phyloP scores from a whole-genome alignment of 2,797 vertebrate species.

The Balearica regulorum region DNA sequence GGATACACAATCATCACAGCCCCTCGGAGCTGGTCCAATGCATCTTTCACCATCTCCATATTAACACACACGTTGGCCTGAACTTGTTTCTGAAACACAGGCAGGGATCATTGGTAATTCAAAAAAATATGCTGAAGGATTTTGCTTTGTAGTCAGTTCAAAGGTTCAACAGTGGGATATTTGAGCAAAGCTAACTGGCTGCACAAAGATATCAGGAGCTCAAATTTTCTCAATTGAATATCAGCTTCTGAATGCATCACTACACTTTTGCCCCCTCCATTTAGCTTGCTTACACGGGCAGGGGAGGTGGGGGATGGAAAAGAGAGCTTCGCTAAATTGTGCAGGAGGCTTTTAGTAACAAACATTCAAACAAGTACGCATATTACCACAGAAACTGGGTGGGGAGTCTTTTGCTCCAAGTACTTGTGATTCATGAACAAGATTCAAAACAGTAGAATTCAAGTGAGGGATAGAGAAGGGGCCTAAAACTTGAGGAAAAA shows the following conservation, averaged over 20 bases:
- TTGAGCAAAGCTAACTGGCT: not conserved
- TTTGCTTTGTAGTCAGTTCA: not conserved
- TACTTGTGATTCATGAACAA: not conserved
- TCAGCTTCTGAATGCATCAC: not conserved
- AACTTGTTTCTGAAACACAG: slow-evolving; percentile 86
- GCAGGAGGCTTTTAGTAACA: not conserved
- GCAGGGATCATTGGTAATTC: not conserved
- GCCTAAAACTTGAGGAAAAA: not conserved
- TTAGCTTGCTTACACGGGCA: not conserved
- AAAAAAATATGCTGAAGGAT: not conserved
- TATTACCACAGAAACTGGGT: not conserved
- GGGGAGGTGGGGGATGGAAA: no score
- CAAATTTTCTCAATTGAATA: not conserved
- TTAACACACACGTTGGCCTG: slow-evolving; percentile 86
- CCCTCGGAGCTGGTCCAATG: slow-evolving; percentile 88
- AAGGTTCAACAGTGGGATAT: not conserved
- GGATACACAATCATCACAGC: slow-evolving; percentile 96
- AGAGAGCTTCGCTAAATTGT: not conserved
- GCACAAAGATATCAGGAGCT: not conserved
- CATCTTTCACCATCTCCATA: slow-evolving; percentile 86
- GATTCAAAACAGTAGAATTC: not conserved
- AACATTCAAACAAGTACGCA: not conserved
- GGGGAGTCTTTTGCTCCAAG: not conserved
- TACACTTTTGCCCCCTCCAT: not conserved
- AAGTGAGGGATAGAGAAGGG: not conserved